Evolutionary conservation across 2,113 vertebrate genomes (phyloP), one percentile per base, ranked within the genome.

Genomic region (Casuarius casuarius): DNA sequence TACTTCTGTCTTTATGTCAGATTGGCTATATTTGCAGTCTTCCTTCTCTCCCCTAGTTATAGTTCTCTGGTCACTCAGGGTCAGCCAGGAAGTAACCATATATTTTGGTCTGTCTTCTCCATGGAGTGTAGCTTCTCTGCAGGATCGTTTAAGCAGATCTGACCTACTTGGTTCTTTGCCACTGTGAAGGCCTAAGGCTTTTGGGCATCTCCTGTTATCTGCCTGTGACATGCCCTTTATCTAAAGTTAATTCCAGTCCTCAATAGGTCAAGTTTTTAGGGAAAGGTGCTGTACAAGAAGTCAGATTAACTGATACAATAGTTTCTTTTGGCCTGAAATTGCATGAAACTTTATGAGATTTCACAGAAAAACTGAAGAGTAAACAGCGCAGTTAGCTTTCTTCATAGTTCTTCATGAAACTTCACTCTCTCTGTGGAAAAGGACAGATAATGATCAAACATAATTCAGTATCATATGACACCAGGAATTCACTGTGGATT

Each of bases 81-180:
- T 61, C 12, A 48, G 0, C 38, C 56, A 89, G 74, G 25, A 65
- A 38, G 13, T 42, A 84, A 35, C 3, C 3, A 6, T 54, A 20
- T 0, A 0, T 2, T 80, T 79, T 54, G 0, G 3, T 25, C 6
- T 51, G 16, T 52, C 21, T 3, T 77, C 3, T 66, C 29, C 15
- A 13, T 63, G 51, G 58, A 18, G 25, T 63, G 54, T 7, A n/a
- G 18, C 33, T 15, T 56, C 44, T 42, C 29, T 9, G 2, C 20
- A 82, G 46, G 48, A 61, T 54, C 13, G 46, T 59, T 85, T 78
- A 59, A 71, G 31, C n/a, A 58, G 20, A 46, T 62, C 33, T 91
- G 38, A n/a, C 14, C 33, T 68, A 18, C 29, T 0, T 94, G 25
- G 14, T 58, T 73, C 31, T 62, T 29, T 68, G 25, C 2, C 23